Conservation (phyloP, 2,797 vertebrate species). For the Champsocephalus esox region DNA sequence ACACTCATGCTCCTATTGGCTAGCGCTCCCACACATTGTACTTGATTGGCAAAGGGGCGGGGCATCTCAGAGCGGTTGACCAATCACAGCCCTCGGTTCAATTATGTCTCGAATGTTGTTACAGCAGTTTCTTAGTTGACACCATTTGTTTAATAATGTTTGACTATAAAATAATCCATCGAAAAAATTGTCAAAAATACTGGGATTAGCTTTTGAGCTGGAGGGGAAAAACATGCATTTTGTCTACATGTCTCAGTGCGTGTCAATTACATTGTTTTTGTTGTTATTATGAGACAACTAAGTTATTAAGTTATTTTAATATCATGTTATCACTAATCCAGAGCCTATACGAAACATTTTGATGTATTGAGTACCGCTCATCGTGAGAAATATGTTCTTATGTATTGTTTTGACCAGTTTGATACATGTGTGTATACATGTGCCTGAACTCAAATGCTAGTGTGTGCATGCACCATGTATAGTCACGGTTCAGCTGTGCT, state of each 20-base stretch:
- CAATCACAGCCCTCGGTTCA: too few species aligned
- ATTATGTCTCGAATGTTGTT: too few species aligned
- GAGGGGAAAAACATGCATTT: not conserved
- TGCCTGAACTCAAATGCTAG: not conserved
- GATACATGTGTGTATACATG: too few species aligned
- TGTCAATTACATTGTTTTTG: not conserved
- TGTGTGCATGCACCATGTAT: conserved; percentile 70
- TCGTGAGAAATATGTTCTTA: not conserved
- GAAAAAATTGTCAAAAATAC: too few species aligned
- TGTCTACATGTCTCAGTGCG: not conserved
- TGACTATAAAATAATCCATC: too few species aligned
- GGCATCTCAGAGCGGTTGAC: too few species aligned
- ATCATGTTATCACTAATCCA: not conserved
- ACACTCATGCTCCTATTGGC: too few species aligned
- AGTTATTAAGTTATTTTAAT: not conserved
- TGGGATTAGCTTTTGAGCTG: not conserved
- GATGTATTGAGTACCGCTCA: not conserved
- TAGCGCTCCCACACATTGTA: too few species aligned
- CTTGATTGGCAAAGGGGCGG: too few species aligned
- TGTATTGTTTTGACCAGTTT: not conserved
- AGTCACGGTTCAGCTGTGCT: conserved; percentile 65
- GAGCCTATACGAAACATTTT: not conserved
- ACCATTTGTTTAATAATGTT: too few species aligned
- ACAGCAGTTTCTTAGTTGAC: too few species aligned
- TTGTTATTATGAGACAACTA: not conserved